Evolutionary conservation across 1,140 invertebrate species (phyloP), one percentile per base, ranked within the genome.

Genomic region (Drosophila setifemur): DNA sequence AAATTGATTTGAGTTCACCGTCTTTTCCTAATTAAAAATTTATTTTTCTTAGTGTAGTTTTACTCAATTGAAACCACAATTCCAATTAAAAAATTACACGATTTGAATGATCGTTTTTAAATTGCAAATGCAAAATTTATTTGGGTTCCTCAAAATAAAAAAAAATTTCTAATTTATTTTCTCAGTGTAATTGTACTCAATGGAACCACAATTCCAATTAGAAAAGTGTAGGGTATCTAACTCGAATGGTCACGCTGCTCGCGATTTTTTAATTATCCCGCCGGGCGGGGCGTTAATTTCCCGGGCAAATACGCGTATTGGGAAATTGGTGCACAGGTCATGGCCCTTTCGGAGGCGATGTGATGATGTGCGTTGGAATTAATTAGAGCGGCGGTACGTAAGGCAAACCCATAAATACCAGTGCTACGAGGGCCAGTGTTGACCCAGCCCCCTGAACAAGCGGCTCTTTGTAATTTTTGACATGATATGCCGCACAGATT

Each of bases 401-500:
- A 64, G 49, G 61, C 33, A 49, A 64, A 64, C 42, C 39, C 42
- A 64, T 64, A 64, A 64, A 64, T 68, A 40, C 26, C 31, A 1
- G 11, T 43, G 21, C 31, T 39, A 40, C 25, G 45, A 37, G 37
- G 54, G 28, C 14, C 48, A 18, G 33, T 18, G 12, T 4, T 83
- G 77, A 83, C 60, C 77, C 66, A 52, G 54, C 19, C 50, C 44
- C 28, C 39, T 54, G 55, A 85, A 85, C 79, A 83, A 83, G 58
- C 57, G 18, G 48, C 45, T 85, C 78, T 85, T 83, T 83, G 78
- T 83, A 85, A 78, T 76, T 83, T 82, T 70, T 83, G 79, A 73
- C 52, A 73, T 78, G 79, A 85, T 70, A 70, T 85, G 78, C 78
- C 73, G 73, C 79, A 69, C 68, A 72, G 50, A 72, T 76, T 83